These are phyloP conservation scores for Syngnathus scovelli DNA, from an alignment of 2,113 vertebrate genomes.

Conservation along the genomic window DNA sequence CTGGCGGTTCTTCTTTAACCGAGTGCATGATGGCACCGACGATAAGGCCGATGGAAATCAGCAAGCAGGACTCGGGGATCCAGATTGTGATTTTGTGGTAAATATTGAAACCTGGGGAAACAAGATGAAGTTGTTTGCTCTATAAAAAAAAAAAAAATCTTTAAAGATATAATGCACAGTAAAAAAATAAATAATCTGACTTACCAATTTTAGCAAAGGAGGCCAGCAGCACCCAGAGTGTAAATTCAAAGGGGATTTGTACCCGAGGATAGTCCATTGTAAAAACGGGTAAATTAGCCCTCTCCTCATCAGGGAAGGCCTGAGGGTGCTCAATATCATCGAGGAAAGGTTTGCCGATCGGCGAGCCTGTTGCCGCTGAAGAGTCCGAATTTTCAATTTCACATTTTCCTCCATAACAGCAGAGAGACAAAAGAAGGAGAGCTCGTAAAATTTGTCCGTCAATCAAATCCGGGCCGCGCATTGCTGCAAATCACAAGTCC, in stretches of 20 bases:
- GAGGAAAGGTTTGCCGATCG: not conserved
- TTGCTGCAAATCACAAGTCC: conserved; percentile 9
- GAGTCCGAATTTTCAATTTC: conserved; percentile 24
- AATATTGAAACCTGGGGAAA: conserved; percentile 81
- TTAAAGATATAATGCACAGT: not conserved
- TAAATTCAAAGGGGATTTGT: conserved; percentile 91
- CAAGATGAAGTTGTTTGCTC: too few species aligned
- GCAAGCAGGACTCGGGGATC: conserved; percentile 90
- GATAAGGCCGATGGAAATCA: conserved; percentile 86
- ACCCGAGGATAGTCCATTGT: conserved; percentile 84
- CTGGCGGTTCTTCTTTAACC: conserved; percentile 83
- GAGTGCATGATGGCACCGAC: conserved; percentile 88
- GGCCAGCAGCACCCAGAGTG: conserved; percentile 89
- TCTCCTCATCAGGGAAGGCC: conserved; percentile 39
- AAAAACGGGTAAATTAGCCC: conserved; percentile 76
- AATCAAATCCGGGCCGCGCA: conserved; percentile 6
- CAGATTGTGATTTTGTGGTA: conserved; percentile 88
- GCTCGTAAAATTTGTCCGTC: not conserved
- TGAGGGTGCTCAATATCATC: conserved; percentile 27
- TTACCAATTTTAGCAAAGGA: conserved; percentile 92
- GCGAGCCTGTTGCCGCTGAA: not conserved
- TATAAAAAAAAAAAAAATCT: too few species aligned
- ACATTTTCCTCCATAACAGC: conserved; percentile 16
- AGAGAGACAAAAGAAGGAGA: conserved; percentile 30
- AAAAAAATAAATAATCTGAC: conserved; percentile 23